A percentile compares a stretch with the other conserved stretches of the same genome.
These are phyloP conservation scores for Doris montereyensis DNA, from an alignment of 2,888 invertebrate species.

Conservation along the genomic window DNA sequence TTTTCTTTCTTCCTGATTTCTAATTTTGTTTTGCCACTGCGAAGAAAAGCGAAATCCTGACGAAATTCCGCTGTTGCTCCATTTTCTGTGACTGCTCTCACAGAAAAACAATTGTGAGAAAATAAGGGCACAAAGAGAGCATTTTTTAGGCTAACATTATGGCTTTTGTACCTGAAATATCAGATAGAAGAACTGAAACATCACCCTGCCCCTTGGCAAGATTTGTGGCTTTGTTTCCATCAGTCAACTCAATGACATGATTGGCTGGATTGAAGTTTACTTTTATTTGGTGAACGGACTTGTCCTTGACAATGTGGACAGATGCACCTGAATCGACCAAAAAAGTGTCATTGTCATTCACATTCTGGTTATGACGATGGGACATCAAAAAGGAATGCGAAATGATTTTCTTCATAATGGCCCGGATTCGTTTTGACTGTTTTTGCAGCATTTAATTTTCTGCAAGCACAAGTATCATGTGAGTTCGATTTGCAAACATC, in stretches of 20 bases:
- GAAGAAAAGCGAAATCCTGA: background rate
- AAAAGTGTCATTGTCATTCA: background rate
- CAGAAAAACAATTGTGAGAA: conserved; percentile 47
- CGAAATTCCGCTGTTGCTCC: background rate
- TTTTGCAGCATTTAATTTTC: too few species aligned
- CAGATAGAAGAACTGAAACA: conserved; percentile 30
- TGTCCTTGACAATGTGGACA: conserved; percentile 39
- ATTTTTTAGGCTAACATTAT: conserved; percentile 37
- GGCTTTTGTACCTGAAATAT: conserved; percentile 21
- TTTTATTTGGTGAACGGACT: conserved; percentile 38
- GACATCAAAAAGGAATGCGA: too few species aligned
- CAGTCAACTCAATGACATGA: conserved; percentile 48
- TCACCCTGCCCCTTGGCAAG: conserved; percentile 38
- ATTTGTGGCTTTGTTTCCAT: conserved; percentile 43
- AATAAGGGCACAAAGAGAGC: conserved; percentile 45
- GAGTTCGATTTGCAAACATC: too few species aligned
- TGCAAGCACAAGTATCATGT: too few species aligned
- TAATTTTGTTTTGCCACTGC: background rate
- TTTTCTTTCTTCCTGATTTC: background rate
- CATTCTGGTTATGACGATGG: too few species aligned
- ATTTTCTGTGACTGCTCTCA: conserved; percentile 13
- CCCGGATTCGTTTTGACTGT: too few species aligned
- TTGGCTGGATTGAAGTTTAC: conserved; percentile 38
- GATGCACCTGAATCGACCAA: conserved; percentile 26
- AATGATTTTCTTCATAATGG: too few species aligned